These are phyloP conservation scores for Coilia nasus DNA, from an alignment of 2,797 vertebrate genomes.

Conservation along the genomic window DNA sequence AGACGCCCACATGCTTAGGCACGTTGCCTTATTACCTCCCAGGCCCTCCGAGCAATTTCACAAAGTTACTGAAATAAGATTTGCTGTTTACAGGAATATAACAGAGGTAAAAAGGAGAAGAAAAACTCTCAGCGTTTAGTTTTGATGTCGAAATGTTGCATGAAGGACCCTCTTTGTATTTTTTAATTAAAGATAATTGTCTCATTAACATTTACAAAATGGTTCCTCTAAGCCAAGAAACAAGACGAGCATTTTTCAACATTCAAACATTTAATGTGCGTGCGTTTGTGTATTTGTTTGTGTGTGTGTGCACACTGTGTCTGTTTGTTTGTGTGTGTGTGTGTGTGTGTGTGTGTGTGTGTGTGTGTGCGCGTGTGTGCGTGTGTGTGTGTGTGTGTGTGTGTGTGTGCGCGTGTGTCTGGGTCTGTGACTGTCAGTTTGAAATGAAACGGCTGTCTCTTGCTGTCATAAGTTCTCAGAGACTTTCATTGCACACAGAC, in stretches of 20 bases:
- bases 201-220: slow-evolving; percentile 67
- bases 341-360: too few relatives aligned
- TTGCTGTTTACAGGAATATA: neutral
- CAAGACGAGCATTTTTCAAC: slow-evolving; percentile 62
- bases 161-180: slow-evolving; percentile 46
- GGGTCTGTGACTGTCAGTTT: neutral
- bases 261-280: slow-evolving; percentile 56
- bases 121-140: neutral
- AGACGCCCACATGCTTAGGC: neutral
- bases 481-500: neutral
- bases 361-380: too few relatives aligned
- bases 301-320: slow-evolving; percentile 34
- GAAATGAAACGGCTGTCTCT: slow-evolving; percentile 5
- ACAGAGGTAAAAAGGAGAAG: neutral
- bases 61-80: neutral
- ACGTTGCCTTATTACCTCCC: neutral
- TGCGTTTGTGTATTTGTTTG: slow-evolving; percentile 21
- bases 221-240: slow-evolving; percentile 67
- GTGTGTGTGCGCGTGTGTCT: too few relatives aligned
- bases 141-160: slow-evolving; percentile 13
- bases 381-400: neutral
- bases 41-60: neutral
- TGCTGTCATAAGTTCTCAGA: neutral
- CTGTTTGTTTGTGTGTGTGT: neutral
- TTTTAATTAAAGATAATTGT: slow-evolving; percentile 75